A percentile compares a stretch with the other conserved stretches of the same genome.
Evolutionary conservation across 1,140 invertebrate species (phyloP).

Genomic region (Pseudomyrmex sp.): DNA sequence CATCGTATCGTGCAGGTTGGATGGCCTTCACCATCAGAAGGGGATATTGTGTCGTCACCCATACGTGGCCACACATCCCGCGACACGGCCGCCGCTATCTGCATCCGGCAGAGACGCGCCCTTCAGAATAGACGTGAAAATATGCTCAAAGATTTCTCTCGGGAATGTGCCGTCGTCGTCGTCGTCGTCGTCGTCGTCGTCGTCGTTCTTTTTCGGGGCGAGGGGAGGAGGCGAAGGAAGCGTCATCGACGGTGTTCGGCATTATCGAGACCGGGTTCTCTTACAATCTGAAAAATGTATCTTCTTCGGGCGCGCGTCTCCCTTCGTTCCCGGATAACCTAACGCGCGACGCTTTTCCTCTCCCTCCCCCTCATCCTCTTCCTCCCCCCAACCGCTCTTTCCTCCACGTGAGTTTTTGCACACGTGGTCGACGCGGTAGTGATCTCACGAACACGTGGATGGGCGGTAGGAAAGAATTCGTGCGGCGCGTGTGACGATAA

Average conservation of each 20-base stretch:
- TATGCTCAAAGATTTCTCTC: constrained; percentile 84
- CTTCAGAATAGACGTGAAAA: constrained; percentile 81
- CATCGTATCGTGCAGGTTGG: constrained; percentile 79
- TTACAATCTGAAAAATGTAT: constrained; percentile 72
- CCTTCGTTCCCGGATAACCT: neutral
- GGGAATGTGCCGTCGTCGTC: constrained; percentile 73
- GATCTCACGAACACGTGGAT: constrained; percentile 56
- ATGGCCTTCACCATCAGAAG: constrained; percentile 83
- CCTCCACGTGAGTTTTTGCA: constrained; percentile 17
- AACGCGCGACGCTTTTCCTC: neutral
- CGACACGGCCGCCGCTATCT: constrained; percentile 79
- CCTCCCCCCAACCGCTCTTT: neutral
- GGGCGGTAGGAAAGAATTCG: constrained; percentile 6
- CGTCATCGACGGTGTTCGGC: constrained; percentile 47
- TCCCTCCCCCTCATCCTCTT: neutral
- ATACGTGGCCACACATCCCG: constrained; percentile 77
- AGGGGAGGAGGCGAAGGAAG: neutral
- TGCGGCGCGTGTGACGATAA: constrained; percentile 7
- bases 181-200: neutral
- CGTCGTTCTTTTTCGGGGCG: constrained; percentile 12
- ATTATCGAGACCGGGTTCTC: constrained; percentile 68
- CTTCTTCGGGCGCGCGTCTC: constrained; percentile 3
- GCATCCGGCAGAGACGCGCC: constrained; percentile 83
- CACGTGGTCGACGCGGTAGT: constrained; percentile 49
- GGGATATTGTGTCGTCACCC: constrained; percentile 77